phyloP scores from a whole-genome alignment of 2,888 invertebrate genomes.

The Heteromurus nitidus region DNA sequence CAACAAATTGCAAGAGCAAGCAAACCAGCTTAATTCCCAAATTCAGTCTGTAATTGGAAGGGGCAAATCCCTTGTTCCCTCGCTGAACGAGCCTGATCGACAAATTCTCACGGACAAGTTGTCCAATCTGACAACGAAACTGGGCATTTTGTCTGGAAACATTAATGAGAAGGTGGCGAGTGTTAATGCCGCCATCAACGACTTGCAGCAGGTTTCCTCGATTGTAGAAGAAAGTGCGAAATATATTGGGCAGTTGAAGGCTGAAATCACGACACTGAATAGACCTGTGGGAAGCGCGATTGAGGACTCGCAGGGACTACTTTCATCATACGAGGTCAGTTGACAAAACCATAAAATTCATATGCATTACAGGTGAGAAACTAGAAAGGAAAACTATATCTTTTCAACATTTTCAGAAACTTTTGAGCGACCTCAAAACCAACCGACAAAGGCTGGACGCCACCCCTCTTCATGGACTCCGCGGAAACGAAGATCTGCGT shows the following conservation, averaged over 20 bases:
- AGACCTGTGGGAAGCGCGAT: slow-evolving; percentile 91
- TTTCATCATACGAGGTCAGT: slow-evolving; percentile 74
- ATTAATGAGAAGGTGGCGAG: slow-evolving; percentile 86
- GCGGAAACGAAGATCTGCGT: slow-evolving; percentile 86
- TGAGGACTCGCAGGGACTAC: slow-evolving; percentile 91
- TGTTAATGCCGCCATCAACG: slow-evolving; percentile 86
- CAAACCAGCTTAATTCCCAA: slow-evolving; percentile 81
- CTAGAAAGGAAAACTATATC: no score
- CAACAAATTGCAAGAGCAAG: slow-evolving; percentile 85
- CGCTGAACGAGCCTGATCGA: slow-evolving; percentile 90
- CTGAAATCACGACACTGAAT: slow-evolving; percentile 87
- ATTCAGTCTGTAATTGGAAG: slow-evolving; percentile 86
- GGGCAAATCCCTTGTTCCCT: slow-evolving; percentile 86
- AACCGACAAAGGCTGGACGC: slow-evolving; percentile 83
- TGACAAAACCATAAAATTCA: neutral
- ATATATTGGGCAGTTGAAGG: slow-evolving; percentile 88
- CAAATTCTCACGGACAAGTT: slow-evolving; percentile 88
- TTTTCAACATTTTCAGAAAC: slow-evolving; percentile 76
- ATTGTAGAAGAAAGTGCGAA: slow-evolving; percentile 87
- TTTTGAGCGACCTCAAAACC: slow-evolving; percentile 85
- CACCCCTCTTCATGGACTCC: slow-evolving; percentile 74
- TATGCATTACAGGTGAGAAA: no score
- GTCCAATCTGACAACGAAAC: slow-evolving; percentile 86
- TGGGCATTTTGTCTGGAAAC: slow-evolving; percentile 83
- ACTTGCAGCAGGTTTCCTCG: slow-evolving; percentile 87